Base-by-base conservation (phyloP, 1,140 invertebrate species). In the Leptopilina clavipes region DNA sequence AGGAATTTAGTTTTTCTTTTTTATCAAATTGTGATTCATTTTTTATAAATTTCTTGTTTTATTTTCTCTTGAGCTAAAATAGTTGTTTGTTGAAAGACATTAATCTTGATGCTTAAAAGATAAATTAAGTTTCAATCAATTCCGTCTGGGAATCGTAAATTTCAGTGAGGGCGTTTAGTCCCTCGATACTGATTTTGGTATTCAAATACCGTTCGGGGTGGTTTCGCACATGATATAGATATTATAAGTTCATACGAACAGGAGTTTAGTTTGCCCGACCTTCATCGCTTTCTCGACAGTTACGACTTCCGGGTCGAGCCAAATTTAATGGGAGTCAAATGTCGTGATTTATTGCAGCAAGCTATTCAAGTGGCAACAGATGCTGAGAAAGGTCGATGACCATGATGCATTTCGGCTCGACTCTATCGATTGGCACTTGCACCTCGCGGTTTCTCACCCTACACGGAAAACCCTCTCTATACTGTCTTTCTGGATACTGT, bases 381-480 rank as follows among this genome's bases (percentile, higher is more conserved):
- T 65, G 59, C 59, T 65, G 59, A 65, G 73, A 74, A 54, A 65
- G 59, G 54, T 74, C 59, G 73, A 74, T 65, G 43, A 22, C 54
- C 43, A 70, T 56, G 40, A 56, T 65, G 73, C 43, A 75, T 75
- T 75, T 71, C 74, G 59, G 31, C 43, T 18, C 65, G 45, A 70
- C 59, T 56, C 40, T 52, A 75, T 75, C 74, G 74, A 75, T 75
- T 75, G 74, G 59, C 59, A 75, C 65, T 75, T 75, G 43, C 37
- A 71, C 74, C 74, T 75, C 70, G 74, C 65, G 59, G 73, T 75
- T 70, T 75, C 73, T 71, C 73, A 48, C 43, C 73, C 73, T 40
- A 40, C 9, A 40, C 0, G 37, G 37, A 14, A 17, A 25, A 22
- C 40, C 65, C 45, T 10, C 48, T 54, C 48, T 14, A 54, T 70